Evolutionary conservation across 2,888 invertebrate genomes (phyloP).

Genomic region (Diarsia brunnea): DNA sequence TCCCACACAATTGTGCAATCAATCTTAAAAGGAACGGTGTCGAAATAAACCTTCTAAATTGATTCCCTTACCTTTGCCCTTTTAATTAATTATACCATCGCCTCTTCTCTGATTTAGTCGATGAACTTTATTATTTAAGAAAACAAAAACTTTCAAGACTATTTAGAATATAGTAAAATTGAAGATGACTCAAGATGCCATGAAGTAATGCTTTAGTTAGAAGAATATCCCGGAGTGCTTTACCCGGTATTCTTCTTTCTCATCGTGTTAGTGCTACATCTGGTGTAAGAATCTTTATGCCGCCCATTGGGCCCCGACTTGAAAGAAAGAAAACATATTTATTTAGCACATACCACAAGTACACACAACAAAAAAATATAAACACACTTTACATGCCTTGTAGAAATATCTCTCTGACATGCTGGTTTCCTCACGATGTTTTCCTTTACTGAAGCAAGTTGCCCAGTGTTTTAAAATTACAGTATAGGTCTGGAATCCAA

Average conservation of each 20-base stretch:
- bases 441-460: too few relatives aligned
- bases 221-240: background rate
- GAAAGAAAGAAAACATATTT: too few relatives aligned
- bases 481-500: background rate
- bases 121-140: background rate
- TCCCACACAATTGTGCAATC: slow-evolving; percentile 50
- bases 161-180: background rate
- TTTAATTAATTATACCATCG: background rate
- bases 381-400: too few relatives aligned
- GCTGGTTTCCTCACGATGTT: too few relatives aligned
- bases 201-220: background rate
- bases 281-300: too few relatives aligned
- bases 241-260: background rate
- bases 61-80: slow-evolving; percentile 3
- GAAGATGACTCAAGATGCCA: background rate
- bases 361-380: too few relatives aligned
- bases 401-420: too few relatives aligned
- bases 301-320: too few relatives aligned
- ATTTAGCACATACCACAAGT: too few relatives aligned
- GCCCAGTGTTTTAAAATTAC: background rate
- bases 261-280: too few relatives aligned
- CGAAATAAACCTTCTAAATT: slow-evolving; percentile 30
- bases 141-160: background rate
- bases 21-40: slow-evolving; percentile 29
- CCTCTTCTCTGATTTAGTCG: background rate